Evolutionary conservation across 2,797 vertebrate species (phyloP), one percentile per base, ranked within the genome.

Genomic region (Catamblyrhynchus diadema): DNA sequence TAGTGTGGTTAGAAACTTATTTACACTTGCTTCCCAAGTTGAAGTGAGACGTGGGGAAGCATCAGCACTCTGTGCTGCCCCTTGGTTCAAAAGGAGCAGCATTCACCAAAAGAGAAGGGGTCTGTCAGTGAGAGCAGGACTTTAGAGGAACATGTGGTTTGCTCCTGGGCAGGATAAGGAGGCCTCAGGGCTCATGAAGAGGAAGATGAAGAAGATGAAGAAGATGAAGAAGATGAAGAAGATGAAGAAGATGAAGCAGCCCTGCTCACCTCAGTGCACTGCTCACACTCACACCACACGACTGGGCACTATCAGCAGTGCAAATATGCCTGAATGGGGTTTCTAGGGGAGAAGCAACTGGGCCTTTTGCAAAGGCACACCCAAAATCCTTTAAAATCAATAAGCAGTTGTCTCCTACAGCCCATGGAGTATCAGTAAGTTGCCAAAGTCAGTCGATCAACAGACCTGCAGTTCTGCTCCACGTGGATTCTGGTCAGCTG

Each of bases 341-440:
- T 39, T 14, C 25, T 5, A 60, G 59, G 27, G 37, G 12, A 39
- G 59, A 60, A 60, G 12, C 18, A 39, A 28, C 7, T 8, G 28
- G 33, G 61, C 33, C 33, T 65, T 67, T 71, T 47, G 33, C 33
- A 75, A 88, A 62, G 9, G 32, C 21, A 70, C 17, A 75, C 47
- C 39, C 65, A 28, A 88, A 94, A 50, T 33, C 18, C 28, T 69
- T 78, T 74, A 61, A 88, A 75, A 67, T 61, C 72, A 44, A 86
- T 39, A 39, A 60, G 35, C 28, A 30, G 21, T 69, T 81, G 51
- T 83, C 45, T 69, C 28, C 57, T 62, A 10, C 33, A 37, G 39
- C 33, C 39, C n/a, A 30, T 32, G 42, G 51, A 86, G 39, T 74
- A 79, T 45, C 62, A 48, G 9, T 19, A 39, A 69, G 50, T 37